Evolutionary conservation across 2,113 vertebrate genomes (phyloP).

Genomic region (Megaceryle torquata): DNA sequence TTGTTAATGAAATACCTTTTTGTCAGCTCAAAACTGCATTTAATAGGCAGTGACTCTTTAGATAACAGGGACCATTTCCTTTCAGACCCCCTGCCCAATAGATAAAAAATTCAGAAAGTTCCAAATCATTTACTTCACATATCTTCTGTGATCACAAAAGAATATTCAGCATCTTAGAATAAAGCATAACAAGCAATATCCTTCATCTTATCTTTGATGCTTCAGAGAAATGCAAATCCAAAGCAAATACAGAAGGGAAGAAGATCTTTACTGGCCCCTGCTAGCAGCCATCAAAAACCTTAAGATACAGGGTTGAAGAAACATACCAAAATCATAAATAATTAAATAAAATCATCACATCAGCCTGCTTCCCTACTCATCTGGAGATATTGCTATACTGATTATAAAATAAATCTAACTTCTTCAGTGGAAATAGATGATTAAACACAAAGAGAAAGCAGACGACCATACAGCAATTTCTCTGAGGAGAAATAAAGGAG

Average conservation of each 20-base stretch:
- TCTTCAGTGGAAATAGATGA: not conserved
- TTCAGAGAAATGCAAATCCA: not conserved
- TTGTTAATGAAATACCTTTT: not conserved
- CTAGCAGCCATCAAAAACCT: not conserved
- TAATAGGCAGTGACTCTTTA: not conserved
- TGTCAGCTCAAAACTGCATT: not conserved
- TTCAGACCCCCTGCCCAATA: not conserved
- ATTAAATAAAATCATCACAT: rapidly evolving
- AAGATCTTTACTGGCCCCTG: not conserved
- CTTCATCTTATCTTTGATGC: not conserved
- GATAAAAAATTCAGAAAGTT: not conserved
- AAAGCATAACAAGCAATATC: not conserved
- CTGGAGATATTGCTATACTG: not conserved
- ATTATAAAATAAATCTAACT: not conserved
- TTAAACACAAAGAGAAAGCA: not conserved
- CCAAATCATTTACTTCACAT: not conserved
- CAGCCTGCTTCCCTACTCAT: not conserved
- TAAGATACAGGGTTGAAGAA: not conserved
- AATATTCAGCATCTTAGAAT: not conserved
- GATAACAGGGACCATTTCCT: not conserved
- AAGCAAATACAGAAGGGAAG: not conserved
- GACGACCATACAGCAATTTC: not conserved
- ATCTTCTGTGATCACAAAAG: not conserved
- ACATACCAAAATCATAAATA: not conserved
- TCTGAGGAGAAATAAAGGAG: not conserved